Evolutionary conservation across 1,140 invertebrate species (phyloP).

Genomic region (Procambarus virginalis): DNA sequence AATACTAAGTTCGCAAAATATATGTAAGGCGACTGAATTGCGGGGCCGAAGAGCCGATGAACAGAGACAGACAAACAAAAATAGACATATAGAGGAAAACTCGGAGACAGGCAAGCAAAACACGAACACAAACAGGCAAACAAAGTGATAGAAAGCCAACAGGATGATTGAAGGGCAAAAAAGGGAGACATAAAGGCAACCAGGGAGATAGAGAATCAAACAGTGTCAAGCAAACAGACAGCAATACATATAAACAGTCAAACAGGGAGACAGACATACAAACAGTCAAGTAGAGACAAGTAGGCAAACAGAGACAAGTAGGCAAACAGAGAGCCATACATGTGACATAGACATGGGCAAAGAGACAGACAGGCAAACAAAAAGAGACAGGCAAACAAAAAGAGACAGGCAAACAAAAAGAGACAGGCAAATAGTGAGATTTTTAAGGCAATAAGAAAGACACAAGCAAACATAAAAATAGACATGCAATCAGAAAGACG

Average conservation of each 20-base stretch:
- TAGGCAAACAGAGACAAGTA: constrained; percentile 12
- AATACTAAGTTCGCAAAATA: too few species aligned
- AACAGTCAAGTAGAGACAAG: background rate
- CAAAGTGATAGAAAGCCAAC: too few species aligned
- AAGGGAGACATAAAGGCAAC: background rate
- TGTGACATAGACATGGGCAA: background rate
- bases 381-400: too few species aligned
- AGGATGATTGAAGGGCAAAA: background rate
- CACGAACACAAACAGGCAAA: background rate
- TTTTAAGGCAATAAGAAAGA: too few species aligned
- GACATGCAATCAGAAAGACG: constrained; percentile 23
- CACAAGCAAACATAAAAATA: background rate
- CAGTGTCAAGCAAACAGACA: constrained; percentile 6
- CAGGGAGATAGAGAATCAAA: background rate
- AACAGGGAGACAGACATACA: background rate
- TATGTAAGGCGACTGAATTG: too few species aligned
- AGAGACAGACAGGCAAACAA: background rate
- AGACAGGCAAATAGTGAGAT: background rate
- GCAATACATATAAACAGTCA: background rate
- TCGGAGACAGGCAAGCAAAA: background rate
- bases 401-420: too few species aligned
- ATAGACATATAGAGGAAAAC: background rate
- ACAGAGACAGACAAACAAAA: too few species aligned
- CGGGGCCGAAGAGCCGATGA: too few species aligned
- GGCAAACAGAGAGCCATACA: background rate